Percentiles rank a stretch among this genome's conserved stretches.
Evolutionary conservation across 2,888 invertebrate species (phyloP).

Genomic region (Dexiosoma caninum): DNA sequence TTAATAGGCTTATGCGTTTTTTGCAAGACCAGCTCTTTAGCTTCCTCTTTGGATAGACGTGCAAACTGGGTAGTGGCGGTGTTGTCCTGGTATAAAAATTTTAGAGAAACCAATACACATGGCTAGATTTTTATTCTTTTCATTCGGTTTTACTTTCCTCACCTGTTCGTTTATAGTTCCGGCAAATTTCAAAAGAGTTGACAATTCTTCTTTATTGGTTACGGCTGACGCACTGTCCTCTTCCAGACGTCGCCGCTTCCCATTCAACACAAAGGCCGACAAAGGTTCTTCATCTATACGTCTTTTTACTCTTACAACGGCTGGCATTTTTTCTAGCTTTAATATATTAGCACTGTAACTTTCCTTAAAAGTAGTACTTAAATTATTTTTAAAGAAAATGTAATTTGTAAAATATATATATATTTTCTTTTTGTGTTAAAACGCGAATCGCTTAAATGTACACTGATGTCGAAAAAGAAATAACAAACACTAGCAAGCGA

Average conservation of each 20-base stretch:
- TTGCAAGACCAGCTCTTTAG: conserved; percentile 78
- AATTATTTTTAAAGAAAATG: too few relatives aligned
- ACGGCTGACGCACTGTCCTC: conserved; percentile 58
- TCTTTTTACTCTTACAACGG: conserved; percentile 86
- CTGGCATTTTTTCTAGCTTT: conserved; percentile 71
- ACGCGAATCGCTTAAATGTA: too few relatives aligned
- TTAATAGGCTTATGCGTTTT: conserved; percentile 75
- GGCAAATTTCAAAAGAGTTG: conserved; percentile 84
- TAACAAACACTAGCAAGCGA: not conserved
- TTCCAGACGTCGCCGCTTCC: conserved; percentile 83
- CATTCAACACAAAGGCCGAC: conserved; percentile 84
- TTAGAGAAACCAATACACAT: not conserved
- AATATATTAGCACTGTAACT: not conserved
- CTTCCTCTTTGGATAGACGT: conserved; percentile 78
- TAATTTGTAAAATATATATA: too few relatives aligned
- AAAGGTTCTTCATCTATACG: conserved; percentile 85
- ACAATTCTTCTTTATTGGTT: conserved; percentile 77
- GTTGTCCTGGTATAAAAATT: conserved; percentile 75
- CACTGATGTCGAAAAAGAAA: too few relatives aligned
- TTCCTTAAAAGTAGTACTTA: not conserved
- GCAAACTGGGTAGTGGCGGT: conserved; percentile 76
- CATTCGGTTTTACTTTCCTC: conserved; percentile 58
- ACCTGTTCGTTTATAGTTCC: conserved; percentile 85
- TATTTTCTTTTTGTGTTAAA: too few relatives aligned
- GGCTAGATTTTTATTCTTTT: not conserved